A percentile compares a stretch with the other conserved stretches of the same genome.
Evolutionary conservation across 2,113 vertebrate species (phyloP).

Genomic region (Argyrosomus japonicus): DNA sequence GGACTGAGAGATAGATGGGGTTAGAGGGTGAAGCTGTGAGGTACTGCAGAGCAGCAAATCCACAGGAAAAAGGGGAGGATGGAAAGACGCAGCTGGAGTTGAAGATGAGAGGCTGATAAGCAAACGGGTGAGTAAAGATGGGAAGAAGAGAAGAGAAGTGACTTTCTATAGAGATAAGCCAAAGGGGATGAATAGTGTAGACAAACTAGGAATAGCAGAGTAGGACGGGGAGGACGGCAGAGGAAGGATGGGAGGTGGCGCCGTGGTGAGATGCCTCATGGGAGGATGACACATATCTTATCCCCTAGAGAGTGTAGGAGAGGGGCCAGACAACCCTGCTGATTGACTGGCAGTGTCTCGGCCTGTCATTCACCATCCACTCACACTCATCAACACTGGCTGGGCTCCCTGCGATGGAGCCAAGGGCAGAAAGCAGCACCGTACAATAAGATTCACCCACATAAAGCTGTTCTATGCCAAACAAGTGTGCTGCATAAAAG

Average conservation of each 20-base stretch:
- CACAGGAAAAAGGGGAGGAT: slow-evolving; percentile 5
- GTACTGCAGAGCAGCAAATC: slow-evolving; percentile 39
- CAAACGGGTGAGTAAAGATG: slow-evolving; percentile 27
- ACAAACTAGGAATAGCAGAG: slow-evolving; percentile 47
- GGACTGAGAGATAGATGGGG: slow-evolving; percentile 25
- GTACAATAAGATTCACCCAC: slow-evolving; percentile 49
- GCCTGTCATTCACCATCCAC: slow-evolving; percentile 72
- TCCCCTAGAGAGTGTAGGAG: slow-evolving; percentile 58
- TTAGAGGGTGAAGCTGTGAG: slow-evolving; percentile 29
- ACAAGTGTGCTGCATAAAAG: slow-evolving; percentile 23
- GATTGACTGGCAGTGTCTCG: slow-evolving; percentile 72
- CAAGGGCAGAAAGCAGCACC: slow-evolving; percentile 51
- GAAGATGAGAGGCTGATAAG: slow-evolving; percentile 44
- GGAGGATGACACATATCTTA: slow-evolving; percentile 69
- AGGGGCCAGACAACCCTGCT: slow-evolving; percentile 58
- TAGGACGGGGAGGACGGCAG: slow-evolving; percentile 7
- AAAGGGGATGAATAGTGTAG: slow-evolving; percentile 22
- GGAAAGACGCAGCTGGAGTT: slow-evolving; percentile 25
- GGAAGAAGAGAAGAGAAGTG: not conserved
- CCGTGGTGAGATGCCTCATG: slow-evolving; percentile 50
- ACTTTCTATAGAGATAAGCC: slow-evolving; percentile 21
- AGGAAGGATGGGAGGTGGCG: slow-evolving; percentile 27
- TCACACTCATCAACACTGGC: slow-evolving; percentile 63
- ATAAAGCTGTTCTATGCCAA: slow-evolving; percentile 31
- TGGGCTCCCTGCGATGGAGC: slow-evolving; percentile 44